These are phyloP conservation scores for Galaxea fascicularis DNA, from an alignment of 92 coral and sea anemone species.

Conservation along the genomic window DNA sequence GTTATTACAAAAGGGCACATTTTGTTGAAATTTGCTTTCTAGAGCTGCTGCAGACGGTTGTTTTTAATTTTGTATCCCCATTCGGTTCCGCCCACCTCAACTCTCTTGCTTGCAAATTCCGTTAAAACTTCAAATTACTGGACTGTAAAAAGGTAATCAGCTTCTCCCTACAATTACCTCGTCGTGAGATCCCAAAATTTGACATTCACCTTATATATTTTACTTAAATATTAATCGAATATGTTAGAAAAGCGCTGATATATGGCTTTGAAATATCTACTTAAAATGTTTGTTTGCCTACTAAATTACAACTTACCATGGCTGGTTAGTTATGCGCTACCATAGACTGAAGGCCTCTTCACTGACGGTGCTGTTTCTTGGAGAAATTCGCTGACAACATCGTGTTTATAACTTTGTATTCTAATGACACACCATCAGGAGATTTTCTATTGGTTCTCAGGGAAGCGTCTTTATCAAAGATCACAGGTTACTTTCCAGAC, in stretches of 20 bases:
- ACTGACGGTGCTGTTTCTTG: not conserved
- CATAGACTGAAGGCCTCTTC: not conserved
- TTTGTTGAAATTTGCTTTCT: not conserved
- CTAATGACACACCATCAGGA: not conserved
- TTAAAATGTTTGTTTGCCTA: no score
- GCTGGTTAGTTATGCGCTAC: not conserved
- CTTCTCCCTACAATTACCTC: not conserved
- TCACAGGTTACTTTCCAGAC: not conserved
- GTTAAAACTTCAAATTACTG: not conserved
- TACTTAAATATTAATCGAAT: no score
- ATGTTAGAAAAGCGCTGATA: no score
- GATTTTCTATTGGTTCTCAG: not conserved
- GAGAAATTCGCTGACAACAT: not conserved
- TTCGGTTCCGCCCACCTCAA: not conserved
- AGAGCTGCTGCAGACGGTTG: not conserved
- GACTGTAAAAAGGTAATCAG: not conserved
- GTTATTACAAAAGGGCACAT: no score
- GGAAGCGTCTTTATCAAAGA: not conserved
- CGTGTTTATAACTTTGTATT: not conserved
- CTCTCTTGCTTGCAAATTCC: not conserved
- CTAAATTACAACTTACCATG: no score
- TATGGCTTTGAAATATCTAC: no score
- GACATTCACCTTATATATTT: no score
- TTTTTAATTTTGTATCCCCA: not conserved
- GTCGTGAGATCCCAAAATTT: not conserved